These are phyloP conservation scores for Myzus persicae DNA, from an alignment of 1,140 invertebrate genomes.

Conservation along the genomic window DNA sequence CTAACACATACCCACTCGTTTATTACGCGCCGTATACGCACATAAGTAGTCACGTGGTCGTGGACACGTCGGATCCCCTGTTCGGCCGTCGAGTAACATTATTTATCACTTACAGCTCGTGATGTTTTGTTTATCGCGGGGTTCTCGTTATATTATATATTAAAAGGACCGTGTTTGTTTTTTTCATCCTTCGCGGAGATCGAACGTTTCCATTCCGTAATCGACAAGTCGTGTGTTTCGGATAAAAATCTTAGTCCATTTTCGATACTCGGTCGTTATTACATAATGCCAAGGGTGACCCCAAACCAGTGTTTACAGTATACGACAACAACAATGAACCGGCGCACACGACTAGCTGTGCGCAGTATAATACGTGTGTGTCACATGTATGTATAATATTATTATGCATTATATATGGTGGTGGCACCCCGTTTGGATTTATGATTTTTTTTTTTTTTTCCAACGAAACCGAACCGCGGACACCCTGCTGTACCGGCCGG, in stretches of 20 bases:
- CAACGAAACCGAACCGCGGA: slow-evolving; percentile 2
- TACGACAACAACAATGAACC: slow-evolving; percentile 46
- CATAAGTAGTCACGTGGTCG: neutral
- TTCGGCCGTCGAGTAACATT: neutral
- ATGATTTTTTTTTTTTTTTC: too few species aligned
- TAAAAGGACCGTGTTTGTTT: slow-evolving; percentile 7
- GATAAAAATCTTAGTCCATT: slow-evolving; percentile 57
- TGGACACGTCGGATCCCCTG: slow-evolving; percentile 1
- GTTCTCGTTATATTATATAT: slow-evolving; percentile 15
- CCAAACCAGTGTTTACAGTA: slow-evolving; percentile 54
- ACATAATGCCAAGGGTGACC: neutral
- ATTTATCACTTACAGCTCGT: slow-evolving; percentile 30
- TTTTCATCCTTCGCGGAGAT: neutral
- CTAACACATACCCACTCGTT: neutral
- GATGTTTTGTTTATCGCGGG: slow-evolving; percentile 18
- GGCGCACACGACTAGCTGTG: neutral
- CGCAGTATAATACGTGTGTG: neutral
- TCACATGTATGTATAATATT: neutral
- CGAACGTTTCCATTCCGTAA: slow-evolving; percentile 15
- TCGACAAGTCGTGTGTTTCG: slow-evolving; percentile 32
- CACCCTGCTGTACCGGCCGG: neutral
- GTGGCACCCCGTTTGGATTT: slow-evolving; percentile 41
- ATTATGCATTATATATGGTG: neutral
- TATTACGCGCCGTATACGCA: neutral
- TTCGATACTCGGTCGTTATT: slow-evolving; percentile 41